Evolutionary conservation across 2,888 invertebrate species (phyloP).

Genomic region (Ectemnius cavifrons): DNA sequence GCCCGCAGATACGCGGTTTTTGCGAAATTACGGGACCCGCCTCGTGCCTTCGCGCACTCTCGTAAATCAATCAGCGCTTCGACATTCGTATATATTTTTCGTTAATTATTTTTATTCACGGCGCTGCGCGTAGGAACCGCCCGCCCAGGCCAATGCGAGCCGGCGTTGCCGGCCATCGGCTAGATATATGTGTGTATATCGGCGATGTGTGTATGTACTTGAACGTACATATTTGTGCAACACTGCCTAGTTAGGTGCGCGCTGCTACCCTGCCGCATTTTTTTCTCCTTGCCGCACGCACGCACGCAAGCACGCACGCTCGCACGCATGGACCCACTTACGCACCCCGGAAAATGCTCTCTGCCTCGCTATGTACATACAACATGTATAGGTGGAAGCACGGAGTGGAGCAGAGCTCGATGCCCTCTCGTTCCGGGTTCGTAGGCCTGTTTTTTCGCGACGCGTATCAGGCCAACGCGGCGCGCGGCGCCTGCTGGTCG

Average conservation of each 20-base stretch:
- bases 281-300: slow-evolving; percentile 13
- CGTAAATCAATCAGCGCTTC: slow-evolving; percentile 72
- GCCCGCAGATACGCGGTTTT: slow-evolving; percentile 70
- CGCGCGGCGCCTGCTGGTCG: too few species aligned
- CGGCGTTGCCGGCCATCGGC: slow-evolving; percentile 41
- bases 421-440: too few species aligned
- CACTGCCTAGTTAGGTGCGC: too few species aligned
- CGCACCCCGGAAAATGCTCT: neutral
- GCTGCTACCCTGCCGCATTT: too few species aligned
- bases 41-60: slow-evolving; percentile 65
- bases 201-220: neutral
- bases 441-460: too few species aligned
- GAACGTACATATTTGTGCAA: neutral
- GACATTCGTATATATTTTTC: slow-evolving; percentile 68
- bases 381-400: too few species aligned
- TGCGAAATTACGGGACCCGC: slow-evolving; percentile 67
- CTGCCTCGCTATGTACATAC: too few species aligned
- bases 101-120: slow-evolving; percentile 75
- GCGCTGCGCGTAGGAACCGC: slow-evolving; percentile 63
- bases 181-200: slow-evolving; percentile 23
- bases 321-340: slow-evolving; percentile 10
- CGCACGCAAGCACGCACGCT: slow-evolving; percentile 26
- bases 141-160: slow-evolving; percentile 32
- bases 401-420: too few species aligned
- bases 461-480: too few species aligned